Evolutionary conservation across 64 coral and sea anemone species (phyloP), one percentile per base, ranked within the genome.

Genomic region (Hydrozoanthus tunicans): DNA sequence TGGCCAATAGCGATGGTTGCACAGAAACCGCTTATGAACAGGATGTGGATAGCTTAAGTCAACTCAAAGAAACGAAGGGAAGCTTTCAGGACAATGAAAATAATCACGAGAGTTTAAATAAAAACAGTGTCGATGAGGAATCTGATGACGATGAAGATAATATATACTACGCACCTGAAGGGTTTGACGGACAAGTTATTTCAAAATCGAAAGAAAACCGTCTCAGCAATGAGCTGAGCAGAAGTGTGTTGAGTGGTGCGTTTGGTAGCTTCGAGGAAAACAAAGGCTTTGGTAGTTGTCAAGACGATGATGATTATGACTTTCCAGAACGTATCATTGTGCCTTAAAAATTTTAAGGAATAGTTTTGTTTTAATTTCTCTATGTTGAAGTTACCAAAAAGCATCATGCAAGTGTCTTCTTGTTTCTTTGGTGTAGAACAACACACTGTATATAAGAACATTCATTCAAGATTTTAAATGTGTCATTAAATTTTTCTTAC

Each of bases 81-180:
- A 12, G 4, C 63, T 12, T 4, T 14, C 7, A 65, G 63, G 63
- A 9, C 11, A 65, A 2, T 4, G 17, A 4, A 5, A 6, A 9
- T 72, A 9, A 7, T 27, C 23, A 25, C n/a, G 32, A 72, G 32
- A 25, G 32, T 72, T 20, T 20, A 20, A 25, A 17, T 23, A 8
- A n/a, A 72, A 13, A 7, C 26, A 52, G 7, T 51, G 9, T 75
- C 52, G 32, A 51, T 75, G 71, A 75, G 10, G 27, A 73, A 73
- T 32, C 24, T 73, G 23, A 73, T 75, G 71, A 51, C 25, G 52
- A 3, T 11, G 9, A 26, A 11, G 24, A 12, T 6, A 81, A 81
- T 32, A 61, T 81, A 32, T 81, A 81, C 51, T 57, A 86, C 54
- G 27, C 20, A 24, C 66, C 66, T 0, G 83, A 86, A 86, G 83